phyloP scores from a whole-genome alignment of 2,113 vertebrate species.

The Carlito syrichta region DNA sequence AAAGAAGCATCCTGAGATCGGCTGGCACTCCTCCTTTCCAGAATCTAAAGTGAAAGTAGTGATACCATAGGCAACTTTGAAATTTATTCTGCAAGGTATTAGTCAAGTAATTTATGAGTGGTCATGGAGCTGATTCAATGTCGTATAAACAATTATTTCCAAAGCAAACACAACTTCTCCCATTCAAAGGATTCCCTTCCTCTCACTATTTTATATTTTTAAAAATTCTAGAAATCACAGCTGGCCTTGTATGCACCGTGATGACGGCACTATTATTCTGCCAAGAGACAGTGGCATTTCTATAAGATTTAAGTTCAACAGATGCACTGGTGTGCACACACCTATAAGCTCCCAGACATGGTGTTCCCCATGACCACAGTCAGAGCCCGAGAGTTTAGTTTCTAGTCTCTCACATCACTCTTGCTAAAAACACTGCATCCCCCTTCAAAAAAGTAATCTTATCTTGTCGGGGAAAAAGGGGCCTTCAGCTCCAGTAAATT shows the following conservation, averaged over 20 bases:
- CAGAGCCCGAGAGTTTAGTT: background rate
- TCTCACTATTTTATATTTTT: background rate
- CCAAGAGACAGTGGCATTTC: background rate
- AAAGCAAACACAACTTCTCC: background rate
- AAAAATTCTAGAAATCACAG: background rate
- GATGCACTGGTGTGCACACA: background rate
- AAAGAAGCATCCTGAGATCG: background rate
- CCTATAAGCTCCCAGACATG: background rate
- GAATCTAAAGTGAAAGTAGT: background rate
- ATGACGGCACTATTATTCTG: background rate
- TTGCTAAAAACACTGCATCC: background rate
- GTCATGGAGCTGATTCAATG: background rate
- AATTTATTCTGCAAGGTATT: background rate
- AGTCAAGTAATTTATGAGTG: background rate
- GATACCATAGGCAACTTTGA: background rate
- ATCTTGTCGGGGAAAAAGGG: background rate
- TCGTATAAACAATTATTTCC: background rate
- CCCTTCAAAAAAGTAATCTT: background rate
- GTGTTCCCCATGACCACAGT: background rate
- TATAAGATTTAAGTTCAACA: background rate
- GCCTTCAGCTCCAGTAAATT: background rate
- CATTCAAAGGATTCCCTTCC: background rate
- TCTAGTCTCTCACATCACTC: background rate
- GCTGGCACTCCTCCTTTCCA: background rate
- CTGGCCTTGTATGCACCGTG: background rate